Percentiles rank a stretch among this genome's conserved stretches.
Conservation (phyloP, 2,797 vertebrate species). For the Melanotaenia maccullochi region DNA sequence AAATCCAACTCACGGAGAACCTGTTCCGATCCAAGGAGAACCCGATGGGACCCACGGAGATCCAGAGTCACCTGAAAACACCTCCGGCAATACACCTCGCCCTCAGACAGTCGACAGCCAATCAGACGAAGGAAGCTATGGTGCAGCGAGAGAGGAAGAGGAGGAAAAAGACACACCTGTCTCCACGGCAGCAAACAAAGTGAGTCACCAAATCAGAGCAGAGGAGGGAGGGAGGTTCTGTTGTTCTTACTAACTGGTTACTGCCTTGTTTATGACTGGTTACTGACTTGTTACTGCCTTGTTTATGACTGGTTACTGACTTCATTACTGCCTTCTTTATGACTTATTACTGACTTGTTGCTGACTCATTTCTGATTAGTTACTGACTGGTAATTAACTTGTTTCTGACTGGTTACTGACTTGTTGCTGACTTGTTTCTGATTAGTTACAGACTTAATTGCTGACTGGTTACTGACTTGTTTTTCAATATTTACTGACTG, state of each 20-base stretch:
- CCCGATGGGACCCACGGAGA: conserved; percentile 78
- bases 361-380: too few species aligned
- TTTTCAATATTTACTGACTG: not conserved
- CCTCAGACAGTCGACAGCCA: conserved; percentile 19
- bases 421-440: not conserved
- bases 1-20: conserved; percentile 85
- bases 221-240: not conserved
- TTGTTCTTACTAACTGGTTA: not conserved
- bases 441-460: too few species aligned
- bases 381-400: too few species aligned
- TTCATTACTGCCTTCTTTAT: not conserved
- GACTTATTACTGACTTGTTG: too few species aligned
- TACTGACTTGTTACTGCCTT: too few species aligned
- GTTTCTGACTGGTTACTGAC: too few species aligned
- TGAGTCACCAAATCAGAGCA: conserved; percentile 53
- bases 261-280: too few species aligned
- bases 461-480: too few species aligned
- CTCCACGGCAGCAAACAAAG: conserved; percentile 54
- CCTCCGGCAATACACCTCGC: not conserved
- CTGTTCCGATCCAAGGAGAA: too few species aligned
- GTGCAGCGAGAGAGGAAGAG: conserved; percentile 5
- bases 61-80: conserved; percentile 6
- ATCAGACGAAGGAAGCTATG: conserved; percentile 19
- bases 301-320: not conserved
- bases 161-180: conserved; percentile 49